A percentile compares a stretch with the other conserved stretches of the same genome.
Conservation (phyloP, 2,888 invertebrate genomes). For the Diadegma fenestrale region DNA sequence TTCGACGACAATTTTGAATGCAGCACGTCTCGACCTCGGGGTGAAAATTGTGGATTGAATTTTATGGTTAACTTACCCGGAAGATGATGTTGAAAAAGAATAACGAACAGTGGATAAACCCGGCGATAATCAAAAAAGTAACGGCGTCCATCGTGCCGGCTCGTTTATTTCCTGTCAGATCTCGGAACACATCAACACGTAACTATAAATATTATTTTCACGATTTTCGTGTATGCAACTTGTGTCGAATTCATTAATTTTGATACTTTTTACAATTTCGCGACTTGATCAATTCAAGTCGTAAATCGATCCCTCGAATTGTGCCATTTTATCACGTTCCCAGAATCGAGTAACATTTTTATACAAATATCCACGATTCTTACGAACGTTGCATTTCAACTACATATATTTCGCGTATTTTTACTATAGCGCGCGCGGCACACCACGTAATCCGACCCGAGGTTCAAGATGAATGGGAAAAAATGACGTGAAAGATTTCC, state of each 20-base stretch:
- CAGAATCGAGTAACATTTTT: constrained; percentile 21
- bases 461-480: not conserved
- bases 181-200: not conserved
- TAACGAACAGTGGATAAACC: constrained; percentile 89
- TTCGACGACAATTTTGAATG: not conserved
- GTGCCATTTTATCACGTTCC: not conserved
- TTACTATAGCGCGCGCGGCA: not conserved
- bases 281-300: not conserved
- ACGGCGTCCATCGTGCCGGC: constrained; percentile 88
- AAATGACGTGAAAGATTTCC: not conserved
- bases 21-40: not conserved
- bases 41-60: not conserved
- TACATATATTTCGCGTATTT: not conserved
- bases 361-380: constrained; percentile 7
- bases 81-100: constrained; percentile 94
- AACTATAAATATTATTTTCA: not conserved
- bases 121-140: constrained; percentile 87
- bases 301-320: not conserved
- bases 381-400: not conserved
- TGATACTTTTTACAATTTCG: not conserved
- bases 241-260: not conserved
- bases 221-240: constrained; percentile 1
- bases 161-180: constrained; percentile 9
- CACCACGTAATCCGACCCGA: not conserved
- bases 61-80: constrained; percentile 86